These are phyloP conservation scores for Atta colombica DNA, from an alignment of 1,140 invertebrate species.

Conservation along the genomic window DNA sequence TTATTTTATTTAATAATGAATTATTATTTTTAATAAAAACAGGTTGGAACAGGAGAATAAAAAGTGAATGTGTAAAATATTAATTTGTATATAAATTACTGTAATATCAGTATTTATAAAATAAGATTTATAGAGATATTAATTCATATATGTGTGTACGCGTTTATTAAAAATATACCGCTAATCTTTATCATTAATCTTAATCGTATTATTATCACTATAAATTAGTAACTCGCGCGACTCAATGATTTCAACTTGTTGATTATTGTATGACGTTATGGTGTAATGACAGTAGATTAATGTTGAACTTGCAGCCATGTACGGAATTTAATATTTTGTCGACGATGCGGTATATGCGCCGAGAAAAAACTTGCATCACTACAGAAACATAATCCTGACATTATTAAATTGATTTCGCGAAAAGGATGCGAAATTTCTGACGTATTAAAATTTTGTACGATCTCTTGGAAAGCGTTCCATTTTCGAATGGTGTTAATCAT, in stretches of 20 bases:
- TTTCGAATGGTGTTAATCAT: neutral
- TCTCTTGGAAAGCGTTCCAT: slow-evolving; percentile 28
- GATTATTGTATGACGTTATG: neutral
- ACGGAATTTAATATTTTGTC: neutral
- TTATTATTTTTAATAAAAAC: too few relatives aligned
- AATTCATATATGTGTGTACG: too few relatives aligned
- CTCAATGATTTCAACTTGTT: neutral
- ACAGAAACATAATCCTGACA: slow-evolving; percentile 5
- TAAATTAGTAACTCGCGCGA: neutral
- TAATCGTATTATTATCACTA: neutral
- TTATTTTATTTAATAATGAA: too few relatives aligned
- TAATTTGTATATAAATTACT: too few relatives aligned
- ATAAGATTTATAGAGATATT: too few relatives aligned
- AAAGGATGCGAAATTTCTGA: slow-evolving; percentile 13
- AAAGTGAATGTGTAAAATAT: too few relatives aligned
- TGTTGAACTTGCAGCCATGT: neutral
- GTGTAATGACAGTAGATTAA: neutral
- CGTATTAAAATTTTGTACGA: slow-evolving; percentile 1
- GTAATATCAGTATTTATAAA: too few relatives aligned
- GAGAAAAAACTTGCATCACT: slow-evolving; percentile 4
- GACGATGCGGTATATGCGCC: neutral
- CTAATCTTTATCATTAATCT: neutral
- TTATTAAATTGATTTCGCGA: slow-evolving; percentile 35
- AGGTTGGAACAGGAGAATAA: too few relatives aligned
- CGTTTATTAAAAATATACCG: too few relatives aligned